Evolutionary conservation across 2,888 invertebrate species (phyloP), one percentile per base, ranked within the genome.

Genomic region (Yponomeuta evonymella): DNA sequence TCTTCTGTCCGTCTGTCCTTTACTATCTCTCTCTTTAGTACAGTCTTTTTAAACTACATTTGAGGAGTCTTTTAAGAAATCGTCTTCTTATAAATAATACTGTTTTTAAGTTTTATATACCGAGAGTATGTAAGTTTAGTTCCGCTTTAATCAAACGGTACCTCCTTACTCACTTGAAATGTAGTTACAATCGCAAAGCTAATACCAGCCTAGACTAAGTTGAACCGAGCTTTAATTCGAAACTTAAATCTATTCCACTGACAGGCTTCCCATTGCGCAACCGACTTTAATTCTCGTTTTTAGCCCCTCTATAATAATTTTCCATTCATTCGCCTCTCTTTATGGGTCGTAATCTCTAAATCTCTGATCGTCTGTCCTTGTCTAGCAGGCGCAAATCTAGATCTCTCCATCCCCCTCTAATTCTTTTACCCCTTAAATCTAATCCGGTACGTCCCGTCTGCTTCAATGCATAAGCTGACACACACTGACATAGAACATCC

Each of bases 341-440:
- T 90, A 91, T 92, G 89, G 90, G 90, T 92, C 90, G 87, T 92
- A 92, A 93, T 92, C 93, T 88, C 85, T 87, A 89, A 91, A 92
- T 92, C 92, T 91, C 75, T 76, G 73, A 78, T 84, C 74, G 73
- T 77, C 77, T 77, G 77, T 89, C 92, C 83, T 81, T 84, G 78
- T 90, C 84, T 82, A 75, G 76, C 77, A 72, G 78, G 80, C 79
- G 81, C 76, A 71, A 71, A 71, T 71, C 15, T 68, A 62, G 72
- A 74, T 80, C 75, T 72, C 73, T 77, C 79, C 77, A 77, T 91
- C 91, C 77, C 85, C 75, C 78, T 90, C 83, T 79, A 83, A 83
- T 87, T 88, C 87, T 88, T 88, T 90, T 89, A 90, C 89, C 90
- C 91, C 86, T 89, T 89, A 89, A 89, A 89, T 87, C 91, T 92